Percentiles rank a stretch among this genome's conserved stretches.
Evolutionary conservation across 2,113 vertebrate species (phyloP).

Genomic region (Petromus typicus): DNA sequence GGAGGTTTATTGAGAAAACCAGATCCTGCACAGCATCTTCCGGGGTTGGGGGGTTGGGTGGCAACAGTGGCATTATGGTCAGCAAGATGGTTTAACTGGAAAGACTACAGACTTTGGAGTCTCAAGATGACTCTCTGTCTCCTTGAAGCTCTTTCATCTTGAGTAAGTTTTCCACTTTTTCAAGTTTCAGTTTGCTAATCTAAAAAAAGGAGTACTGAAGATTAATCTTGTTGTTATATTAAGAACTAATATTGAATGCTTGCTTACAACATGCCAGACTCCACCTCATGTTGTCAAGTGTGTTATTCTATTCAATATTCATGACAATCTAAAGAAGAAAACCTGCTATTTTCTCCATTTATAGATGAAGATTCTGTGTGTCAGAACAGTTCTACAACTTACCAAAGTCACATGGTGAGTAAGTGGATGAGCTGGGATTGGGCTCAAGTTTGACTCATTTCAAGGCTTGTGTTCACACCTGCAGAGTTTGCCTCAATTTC

Average conservation of each 20-base stretch:
- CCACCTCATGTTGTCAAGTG: background rate
- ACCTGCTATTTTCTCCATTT: background rate
- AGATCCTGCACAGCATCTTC: background rate
- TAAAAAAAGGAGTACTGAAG: background rate
- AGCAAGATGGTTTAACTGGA: fast-evolving
- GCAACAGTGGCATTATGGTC: background rate
- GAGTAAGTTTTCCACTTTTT: background rate
- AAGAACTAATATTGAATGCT: background rate
- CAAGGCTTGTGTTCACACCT: background rate
- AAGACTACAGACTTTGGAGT: background rate
- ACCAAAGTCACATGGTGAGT: background rate
- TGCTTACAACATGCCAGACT: background rate
- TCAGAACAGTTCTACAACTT: background rate
- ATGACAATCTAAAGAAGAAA: background rate
- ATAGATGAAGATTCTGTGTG: background rate
- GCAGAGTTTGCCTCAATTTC: background rate
- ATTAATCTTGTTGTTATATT: background rate
- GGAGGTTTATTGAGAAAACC: slow-evolving; percentile 16
- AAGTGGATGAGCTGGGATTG: background rate
- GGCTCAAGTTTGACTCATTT: background rate
- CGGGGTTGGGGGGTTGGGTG: background rate
- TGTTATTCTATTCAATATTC: background rate
- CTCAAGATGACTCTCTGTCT: background rate
- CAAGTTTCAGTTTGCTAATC: slow-evolving; percentile 25
- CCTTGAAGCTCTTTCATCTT: background rate